These are phyloP conservation scores for Bombus polaris DNA, from an alignment of 1,140 invertebrate genomes.

Conservation along the genomic window DNA sequence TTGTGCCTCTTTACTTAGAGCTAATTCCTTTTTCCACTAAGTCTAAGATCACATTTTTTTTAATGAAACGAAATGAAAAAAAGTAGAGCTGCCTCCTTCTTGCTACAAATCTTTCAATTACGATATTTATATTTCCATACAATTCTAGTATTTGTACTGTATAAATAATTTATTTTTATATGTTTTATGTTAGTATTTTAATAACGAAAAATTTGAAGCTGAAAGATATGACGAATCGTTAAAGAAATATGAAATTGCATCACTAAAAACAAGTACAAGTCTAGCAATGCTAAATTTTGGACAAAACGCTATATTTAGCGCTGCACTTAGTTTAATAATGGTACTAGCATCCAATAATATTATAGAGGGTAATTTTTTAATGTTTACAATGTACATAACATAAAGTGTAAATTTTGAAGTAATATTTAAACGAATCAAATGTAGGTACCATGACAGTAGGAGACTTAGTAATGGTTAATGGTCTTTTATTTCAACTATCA, in stretches of 20 bases:
- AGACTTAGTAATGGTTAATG: constrained; percentile 99
- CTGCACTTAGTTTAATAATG: constrained; percentile 96
- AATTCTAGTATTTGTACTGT: not conserved
- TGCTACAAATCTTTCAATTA: not conserved
- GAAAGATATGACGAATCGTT: constrained; percentile 94
- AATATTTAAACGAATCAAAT: constrained; percentile 49
- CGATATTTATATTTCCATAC: not conserved
- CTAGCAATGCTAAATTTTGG: constrained; percentile 98
- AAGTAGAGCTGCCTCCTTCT: too few species aligned
- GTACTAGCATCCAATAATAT: constrained; percentile 95
- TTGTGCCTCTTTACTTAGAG: too few species aligned
- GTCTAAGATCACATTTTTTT: too few species aligned
- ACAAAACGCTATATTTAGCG: constrained; percentile 99
- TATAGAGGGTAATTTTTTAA: constrained; percentile 87
- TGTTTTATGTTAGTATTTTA: constrained; percentile 92
- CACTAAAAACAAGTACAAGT: constrained; percentile 97
- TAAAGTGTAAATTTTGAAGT: not conserved
- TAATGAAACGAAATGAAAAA: too few species aligned
- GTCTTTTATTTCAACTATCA: constrained; percentile 97
- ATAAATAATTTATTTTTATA: constrained; percentile 16
- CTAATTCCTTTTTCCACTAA: too few species aligned
- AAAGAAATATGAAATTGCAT: constrained; percentile 94
- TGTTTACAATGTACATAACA: not conserved
- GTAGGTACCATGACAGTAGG: constrained; percentile 98
- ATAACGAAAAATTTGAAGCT: constrained; percentile 98